Evolutionary conservation across 2,113 vertebrate species (phyloP), one percentile per base, ranked within the genome.

Genomic region (Tetrao urogallus): DNA sequence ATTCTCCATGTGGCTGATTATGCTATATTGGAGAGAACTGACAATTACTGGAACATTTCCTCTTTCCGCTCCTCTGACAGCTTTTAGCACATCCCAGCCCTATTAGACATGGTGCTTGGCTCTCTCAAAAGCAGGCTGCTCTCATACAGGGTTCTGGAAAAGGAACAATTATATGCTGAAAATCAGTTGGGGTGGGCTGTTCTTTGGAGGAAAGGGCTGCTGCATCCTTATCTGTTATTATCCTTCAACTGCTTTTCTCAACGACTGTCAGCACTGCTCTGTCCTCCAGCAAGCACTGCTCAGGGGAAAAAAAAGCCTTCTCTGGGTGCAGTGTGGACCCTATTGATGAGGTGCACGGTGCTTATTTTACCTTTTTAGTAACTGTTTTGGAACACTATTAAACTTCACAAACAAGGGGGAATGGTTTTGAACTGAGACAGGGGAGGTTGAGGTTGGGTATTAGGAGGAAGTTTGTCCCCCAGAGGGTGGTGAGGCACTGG

Each of bases 41-140:
- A 75, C 60, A 86, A 47, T 89, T 90, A 47, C 0, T 4, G 67
- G 67, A 88, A 40, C 28, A 9, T 82, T 96, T 93, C 73, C 52
- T 86, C 48, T 57, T 50, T 3, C 5, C 0, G 0, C 50, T 89
- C 25, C 82, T 66, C 75, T 77, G 69, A 13, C 69, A 83, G 85
- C 79, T 86, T 83, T 56, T 42, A 50, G 57, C 36, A 1, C 21
- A 32, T 71, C 34, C 76, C 83, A 56, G 21, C 7, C 48, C 76
- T 8, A 6, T 67, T 30, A 50, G 65, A 30, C 1, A 0, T 25
- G 58, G 34, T 18, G 28, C 34, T 64, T 83, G 67, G 56, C 65
- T 74, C 86, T 90, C 78, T 56, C 52, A 34, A 15, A 52, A 32
- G 34, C 38, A n/a, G 85, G 66, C 85, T 73, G 70, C 74, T 84